Conservation (phyloP, 2,888 invertebrate species). For the Tetramorium bicarinatum region DNA sequence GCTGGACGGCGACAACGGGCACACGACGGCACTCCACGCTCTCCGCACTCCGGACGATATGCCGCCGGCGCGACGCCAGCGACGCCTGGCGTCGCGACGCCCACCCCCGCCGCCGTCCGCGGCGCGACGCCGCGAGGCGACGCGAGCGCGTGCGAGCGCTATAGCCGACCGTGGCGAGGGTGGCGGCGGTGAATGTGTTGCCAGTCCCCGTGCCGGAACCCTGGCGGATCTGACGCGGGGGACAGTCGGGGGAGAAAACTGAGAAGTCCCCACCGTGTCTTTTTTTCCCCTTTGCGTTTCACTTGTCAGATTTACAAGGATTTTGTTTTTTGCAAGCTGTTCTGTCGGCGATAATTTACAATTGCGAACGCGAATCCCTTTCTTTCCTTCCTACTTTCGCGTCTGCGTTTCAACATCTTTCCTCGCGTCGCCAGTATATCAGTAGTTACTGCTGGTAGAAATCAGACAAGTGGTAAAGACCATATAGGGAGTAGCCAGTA, state of each 20-base stretch:
- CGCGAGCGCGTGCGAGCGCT: conserved; percentile 20
- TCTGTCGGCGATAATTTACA: background rate
- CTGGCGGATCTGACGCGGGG: conserved; percentile 13
- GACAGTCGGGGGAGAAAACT: background rate
- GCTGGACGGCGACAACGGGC: conserved; percentile 50
- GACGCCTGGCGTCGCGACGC: conserved; percentile 77
- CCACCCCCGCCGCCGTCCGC: conserved; percentile 60
- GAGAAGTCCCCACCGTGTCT: too few species aligned
- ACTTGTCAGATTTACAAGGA: background rate
- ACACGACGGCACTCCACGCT: conserved; percentile 68
- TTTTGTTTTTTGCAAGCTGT: background rate
- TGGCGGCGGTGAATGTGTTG: conserved; percentile 42
- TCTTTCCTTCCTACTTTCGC: background rate
- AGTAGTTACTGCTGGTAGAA: background rate
- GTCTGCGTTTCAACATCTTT: background rate
- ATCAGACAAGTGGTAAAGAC: conserved; percentile 24
- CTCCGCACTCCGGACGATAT: conserved; percentile 71
- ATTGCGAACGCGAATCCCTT: background rate
- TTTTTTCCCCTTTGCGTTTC: background rate
- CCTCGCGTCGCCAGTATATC: background rate
- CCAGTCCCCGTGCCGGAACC: conserved; percentile 15
- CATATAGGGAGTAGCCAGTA: conserved; percentile 7
- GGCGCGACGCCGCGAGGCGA: conserved; percentile 25
- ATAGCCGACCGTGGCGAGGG: background rate
- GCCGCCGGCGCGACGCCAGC: conserved; percentile 75